Percentiles rank a stretch among this genome's conserved stretches.
phyloP scores from a whole-genome alignment of 2,888 invertebrate genomes.

The Nebria salina region DNA sequence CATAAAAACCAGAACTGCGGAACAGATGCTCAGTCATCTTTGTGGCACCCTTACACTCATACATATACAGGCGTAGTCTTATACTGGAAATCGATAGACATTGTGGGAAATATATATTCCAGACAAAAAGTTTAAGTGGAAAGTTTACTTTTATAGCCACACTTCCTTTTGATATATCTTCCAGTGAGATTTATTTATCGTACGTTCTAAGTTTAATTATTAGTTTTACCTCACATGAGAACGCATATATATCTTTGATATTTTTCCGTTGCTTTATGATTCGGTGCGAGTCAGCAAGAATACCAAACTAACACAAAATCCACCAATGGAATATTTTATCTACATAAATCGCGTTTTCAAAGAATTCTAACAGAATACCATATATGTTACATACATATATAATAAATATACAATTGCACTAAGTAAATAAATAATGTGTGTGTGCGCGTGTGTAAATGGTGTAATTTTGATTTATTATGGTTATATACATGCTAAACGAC shows the following conservation, averaged over 20 bases:
- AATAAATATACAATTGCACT: no score
- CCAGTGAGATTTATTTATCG: slow-evolving; percentile 36
- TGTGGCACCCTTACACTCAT: background rate
- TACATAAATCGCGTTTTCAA: no score
- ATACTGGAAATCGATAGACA: slow-evolving; percentile 32
- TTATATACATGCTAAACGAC: no score
- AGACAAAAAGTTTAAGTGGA: slow-evolving; percentile 43
- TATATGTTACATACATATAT: no score
- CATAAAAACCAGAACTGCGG: slow-evolving; percentile 28
- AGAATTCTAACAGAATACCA: no score
- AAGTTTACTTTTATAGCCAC: slow-evolving; percentile 45
- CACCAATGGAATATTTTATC: no score
- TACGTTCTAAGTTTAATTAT: slow-evolving; percentile 43
- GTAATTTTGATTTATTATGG: no score
- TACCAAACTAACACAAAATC: background rate
- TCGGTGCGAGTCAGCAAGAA: background rate
- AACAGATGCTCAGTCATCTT: slow-evolving; percentile 43
- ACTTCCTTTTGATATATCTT: slow-evolving; percentile 43
- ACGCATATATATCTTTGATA: slow-evolving; percentile 24
- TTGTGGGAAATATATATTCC: slow-evolving; percentile 45
- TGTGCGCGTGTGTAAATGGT: no score
- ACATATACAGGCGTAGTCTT: background rate
- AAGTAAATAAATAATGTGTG: no score
- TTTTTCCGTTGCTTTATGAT: background rate
- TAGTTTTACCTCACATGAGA: slow-evolving; percentile 27